Conservation (phyloP, 2,888 invertebrate genomes). For the Ophion ellenae region DNA sequence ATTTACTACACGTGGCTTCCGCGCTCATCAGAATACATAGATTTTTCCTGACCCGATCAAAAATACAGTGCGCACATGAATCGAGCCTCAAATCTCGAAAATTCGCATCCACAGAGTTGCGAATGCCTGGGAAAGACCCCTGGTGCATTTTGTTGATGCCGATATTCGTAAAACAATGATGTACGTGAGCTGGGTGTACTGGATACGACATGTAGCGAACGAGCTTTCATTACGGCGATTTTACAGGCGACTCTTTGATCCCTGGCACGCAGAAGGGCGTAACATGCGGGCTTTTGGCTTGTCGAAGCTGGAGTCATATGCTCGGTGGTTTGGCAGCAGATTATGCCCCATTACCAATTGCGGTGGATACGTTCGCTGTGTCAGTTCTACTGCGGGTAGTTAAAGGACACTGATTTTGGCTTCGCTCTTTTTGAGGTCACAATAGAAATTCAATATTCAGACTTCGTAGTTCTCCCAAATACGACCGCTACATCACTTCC, state of each 20-base stretch:
- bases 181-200: slow-evolving; percentile 18
- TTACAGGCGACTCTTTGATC: neutral
- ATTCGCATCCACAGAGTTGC: slow-evolving; percentile 39
- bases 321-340: neutral
- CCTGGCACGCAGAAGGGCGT: neutral
- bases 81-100: slow-evolving; percentile 48
- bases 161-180: slow-evolving; percentile 57
- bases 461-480: no score
- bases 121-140: slow-evolving; percentile 8
- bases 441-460: no score
- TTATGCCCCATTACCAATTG: neutral
- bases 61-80: slow-evolving; percentile 21
- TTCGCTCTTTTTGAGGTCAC: neutral
- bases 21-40: slow-evolving; percentile 10
- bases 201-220: neutral
- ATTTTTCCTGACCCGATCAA: slow-evolving; percentile 17
- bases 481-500: no score
- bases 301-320: neutral
- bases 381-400: neutral
- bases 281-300: neutral
- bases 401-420: neutral
- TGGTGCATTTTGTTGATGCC: slow-evolving; percentile 45
- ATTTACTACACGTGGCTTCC: slow-evolving; percentile 1
- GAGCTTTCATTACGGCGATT: neutral
- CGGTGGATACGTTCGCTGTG: neutral